Evolutionary conservation across 2,888 invertebrate species (phyloP).

Genomic region (Linnaemya vulpina): DNA sequence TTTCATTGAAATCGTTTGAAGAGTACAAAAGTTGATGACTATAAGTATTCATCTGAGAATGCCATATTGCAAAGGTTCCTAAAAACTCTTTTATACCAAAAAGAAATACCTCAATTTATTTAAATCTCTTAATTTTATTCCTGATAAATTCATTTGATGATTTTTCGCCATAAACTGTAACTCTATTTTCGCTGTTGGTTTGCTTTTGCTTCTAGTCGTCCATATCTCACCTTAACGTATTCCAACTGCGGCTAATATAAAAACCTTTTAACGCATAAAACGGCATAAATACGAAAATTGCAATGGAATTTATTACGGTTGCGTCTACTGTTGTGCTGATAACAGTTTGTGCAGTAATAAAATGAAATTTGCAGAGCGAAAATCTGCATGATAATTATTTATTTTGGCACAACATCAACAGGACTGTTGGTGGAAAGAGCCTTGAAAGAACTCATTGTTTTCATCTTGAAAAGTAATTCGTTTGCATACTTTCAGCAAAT

Average conservation of each 20-base stretch:
- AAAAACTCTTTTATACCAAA: too few relatives aligned
- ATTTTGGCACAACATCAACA: constrained; percentile 49
- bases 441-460: constrained; percentile 16
- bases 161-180: not conserved
- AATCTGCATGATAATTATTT: constrained; percentile 73
- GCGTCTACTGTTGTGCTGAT: constrained; percentile 57
- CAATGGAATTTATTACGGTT: constrained; percentile 39
- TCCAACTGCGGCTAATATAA: constrained; percentile 18
- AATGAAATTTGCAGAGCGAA: constrained; percentile 66
- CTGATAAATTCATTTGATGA: not conserved
- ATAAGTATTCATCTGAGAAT: too few relatives aligned
- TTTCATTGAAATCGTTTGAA: too few relatives aligned
- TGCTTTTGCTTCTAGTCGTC: not conserved
- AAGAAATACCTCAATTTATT: too few relatives aligned
- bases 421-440: constrained; percentile 24
- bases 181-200: not conserved
- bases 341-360: constrained; percentile 67
- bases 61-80: too few relatives aligned
- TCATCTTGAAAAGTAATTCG: not conserved
- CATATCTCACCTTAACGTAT: not conserved
- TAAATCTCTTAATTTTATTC: not conserved
- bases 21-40: too few relatives aligned
- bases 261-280: constrained; percentile 48
- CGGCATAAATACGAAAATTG: constrained; percentile 22
- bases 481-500: too few relatives aligned